Evolutionary conservation across 2,113 vertebrate genomes (phyloP), one percentile per base, ranked within the genome.

Genomic region (Rostratula benghalensis): DNA sequence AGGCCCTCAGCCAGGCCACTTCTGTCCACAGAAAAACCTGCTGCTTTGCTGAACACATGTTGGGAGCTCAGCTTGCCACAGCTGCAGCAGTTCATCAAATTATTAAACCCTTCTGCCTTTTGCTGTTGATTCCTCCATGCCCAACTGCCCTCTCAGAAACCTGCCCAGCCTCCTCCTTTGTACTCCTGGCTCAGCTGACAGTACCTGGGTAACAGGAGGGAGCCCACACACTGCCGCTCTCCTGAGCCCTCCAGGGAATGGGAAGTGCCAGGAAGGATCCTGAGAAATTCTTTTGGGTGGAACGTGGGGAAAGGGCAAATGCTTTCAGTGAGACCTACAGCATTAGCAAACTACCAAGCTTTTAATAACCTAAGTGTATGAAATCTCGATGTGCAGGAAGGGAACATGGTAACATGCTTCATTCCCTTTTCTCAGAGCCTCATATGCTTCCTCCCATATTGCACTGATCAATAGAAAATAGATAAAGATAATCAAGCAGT

Each of bases 371-470:
- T 41, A 54, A 53, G 30, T 25, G 50, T 76, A 85, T 37, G 48
- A 90, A 80, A 90, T 35, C 41, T 83, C n/a, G n/a, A 39, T 30
- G 77, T 6, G 22, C 1, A 6, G 50, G n/a, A 83, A 94, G 37
- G 51, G 7, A 85, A 68, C 16, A 9, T 2, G 12, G 37, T 31
- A 77, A 71, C 45, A n/a, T 2, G 1, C 67, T 84, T 13, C 17
- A 15, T 35, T 82, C 33, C 8, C 33, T 74, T 53, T 89, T 67
- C 78, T 12, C 6, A 27, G 41, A 79, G 53, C 35, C 35, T 93
- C 89, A 50, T 11, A 50, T 0, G 0, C 30, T 35, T 75, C 1
- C 1, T 79, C 50, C 0, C 0, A 0, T 57, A 65, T 12, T 74
- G 45, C 41, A 35, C 27, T 23, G 37, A 85, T 88, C 56, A 83